These are phyloP conservation scores for Zaprionus bogoriensis DNA, from an alignment of 2,888 invertebrate genomes.

Conservation along the genomic window DNA sequence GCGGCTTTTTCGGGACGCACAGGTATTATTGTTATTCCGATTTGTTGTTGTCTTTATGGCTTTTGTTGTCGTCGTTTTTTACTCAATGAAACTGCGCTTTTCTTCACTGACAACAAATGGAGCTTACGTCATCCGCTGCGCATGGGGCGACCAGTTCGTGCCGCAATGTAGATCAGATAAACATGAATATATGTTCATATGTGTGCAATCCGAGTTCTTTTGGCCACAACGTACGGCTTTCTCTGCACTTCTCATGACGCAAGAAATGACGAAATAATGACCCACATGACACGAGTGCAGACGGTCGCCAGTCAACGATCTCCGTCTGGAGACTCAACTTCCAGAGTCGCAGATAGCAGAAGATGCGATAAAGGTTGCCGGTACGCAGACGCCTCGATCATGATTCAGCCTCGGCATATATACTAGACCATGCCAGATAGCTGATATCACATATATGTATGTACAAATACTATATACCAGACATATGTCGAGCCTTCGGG, in stretches of 20 bases:
- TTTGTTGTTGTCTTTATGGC: not conserved
- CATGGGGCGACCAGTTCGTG: conserved; percentile 35
- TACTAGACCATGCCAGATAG: not conserved
- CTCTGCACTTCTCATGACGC: conserved; percentile 18
- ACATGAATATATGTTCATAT: not conserved
- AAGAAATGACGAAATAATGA: not conserved
- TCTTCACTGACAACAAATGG: conserved; percentile 5
- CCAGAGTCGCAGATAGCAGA: not conserved
- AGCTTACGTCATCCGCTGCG: conserved; percentile 30
- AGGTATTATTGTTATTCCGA: not conserved
- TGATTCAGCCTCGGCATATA: not conserved
- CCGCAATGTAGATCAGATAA: conserved; percentile 34
- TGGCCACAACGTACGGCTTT: not conserved
- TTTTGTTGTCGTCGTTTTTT: conserved; percentile 6
- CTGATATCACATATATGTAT: not conserved
- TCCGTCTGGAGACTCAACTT: too few relatives aligned
- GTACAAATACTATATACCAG: not conserved
- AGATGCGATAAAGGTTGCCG: too few relatives aligned
- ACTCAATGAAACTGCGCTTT: conserved; percentile 28
- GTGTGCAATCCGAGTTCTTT: not conserved
- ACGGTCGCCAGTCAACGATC: not conserved
- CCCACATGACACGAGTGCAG: not conserved
- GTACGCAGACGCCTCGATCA: too few relatives aligned
- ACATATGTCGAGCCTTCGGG: conserved; percentile 25
- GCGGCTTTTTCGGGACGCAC: too few relatives aligned